Percentiles rank a stretch among this genome's conserved stretches.
phyloP scores from a whole-genome alignment of 2,888 invertebrate genomes.

The Phymatocera aterrima region DNA sequence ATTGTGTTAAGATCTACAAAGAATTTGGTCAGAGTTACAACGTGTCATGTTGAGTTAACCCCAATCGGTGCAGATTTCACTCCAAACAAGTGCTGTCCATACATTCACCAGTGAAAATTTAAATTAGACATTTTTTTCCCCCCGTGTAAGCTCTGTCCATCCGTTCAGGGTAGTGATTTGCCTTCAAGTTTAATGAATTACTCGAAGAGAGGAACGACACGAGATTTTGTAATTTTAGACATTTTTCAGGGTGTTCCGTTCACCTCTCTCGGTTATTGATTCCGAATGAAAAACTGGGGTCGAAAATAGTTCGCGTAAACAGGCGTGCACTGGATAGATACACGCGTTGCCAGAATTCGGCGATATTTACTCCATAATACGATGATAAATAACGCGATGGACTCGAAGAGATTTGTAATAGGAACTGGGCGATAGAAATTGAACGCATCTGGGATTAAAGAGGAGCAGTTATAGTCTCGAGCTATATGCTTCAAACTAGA shows the following conservation, averaged over 20 bases:
- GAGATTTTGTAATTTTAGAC: background rate
- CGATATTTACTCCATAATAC: background rate
- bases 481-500: background rate
- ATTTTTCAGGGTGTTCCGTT: background rate
- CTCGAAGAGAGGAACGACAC: background rate
- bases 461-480: background rate
- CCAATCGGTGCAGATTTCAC: too few relatives aligned
- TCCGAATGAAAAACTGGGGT: background rate
- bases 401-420: conserved; percentile 7
- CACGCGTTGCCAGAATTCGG: background rate
- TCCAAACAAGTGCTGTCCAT: too few relatives aligned
- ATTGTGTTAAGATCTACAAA: too few relatives aligned
- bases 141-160: background rate
- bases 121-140: too few relatives aligned
- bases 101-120: too few relatives aligned
- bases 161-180: background rate
- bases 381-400: background rate
- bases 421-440: background rate
- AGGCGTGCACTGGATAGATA: background rate
- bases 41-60: too few relatives aligned
- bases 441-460: background rate
- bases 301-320: background rate
- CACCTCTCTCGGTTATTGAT: background rate
- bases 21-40: too few relatives aligned
- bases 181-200: background rate